phyloP scores from a whole-genome alignment of 2,888 invertebrate genomes.

The Heliconius charithonia region DNA sequence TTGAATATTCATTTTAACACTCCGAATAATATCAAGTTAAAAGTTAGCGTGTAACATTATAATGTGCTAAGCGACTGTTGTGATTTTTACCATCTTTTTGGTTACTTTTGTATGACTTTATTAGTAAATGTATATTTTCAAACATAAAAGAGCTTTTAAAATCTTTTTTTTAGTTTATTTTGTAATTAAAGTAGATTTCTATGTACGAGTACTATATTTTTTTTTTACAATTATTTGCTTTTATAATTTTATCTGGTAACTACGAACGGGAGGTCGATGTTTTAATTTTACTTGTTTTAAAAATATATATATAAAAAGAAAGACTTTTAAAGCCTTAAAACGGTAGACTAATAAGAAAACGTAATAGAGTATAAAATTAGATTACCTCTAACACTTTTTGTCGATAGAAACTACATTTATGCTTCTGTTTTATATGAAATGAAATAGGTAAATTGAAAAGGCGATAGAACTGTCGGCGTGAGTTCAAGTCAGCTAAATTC shows the following conservation, averaged over 20 bases:
- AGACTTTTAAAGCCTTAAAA: background rate
- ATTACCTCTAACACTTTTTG: constrained; percentile 5
- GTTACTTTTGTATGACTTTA: background rate
- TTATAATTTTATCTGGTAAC: no score
- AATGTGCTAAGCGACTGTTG: background rate
- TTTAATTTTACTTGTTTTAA: background rate
- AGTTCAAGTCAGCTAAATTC: constrained; percentile 32
- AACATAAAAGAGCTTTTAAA: no score
- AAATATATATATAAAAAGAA: background rate
- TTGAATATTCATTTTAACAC: constrained; percentile 18
- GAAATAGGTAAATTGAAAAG: constrained; percentile 7
- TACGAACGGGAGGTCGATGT: no score
- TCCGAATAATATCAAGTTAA: constrained; percentile 20
- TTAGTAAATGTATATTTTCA: background rate
- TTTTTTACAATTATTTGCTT: no score
- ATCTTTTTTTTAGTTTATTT: no score
- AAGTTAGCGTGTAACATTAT: constrained; percentile 1
- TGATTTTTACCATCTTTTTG: background rate
- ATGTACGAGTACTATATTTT: no score
- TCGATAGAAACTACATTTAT: background rate
- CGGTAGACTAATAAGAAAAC: background rate
- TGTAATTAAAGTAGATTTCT: no score
- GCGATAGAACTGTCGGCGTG: constrained; percentile 21
- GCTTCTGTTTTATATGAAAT: background rate
- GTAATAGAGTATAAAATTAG: background rate